Percentiles rank a stretch among this genome's conserved stretches.
These are phyloP conservation scores for Clarias laeviceps DNA, from an alignment of 2,797 vertebrate species.

Conservation along the genomic window DNA sequence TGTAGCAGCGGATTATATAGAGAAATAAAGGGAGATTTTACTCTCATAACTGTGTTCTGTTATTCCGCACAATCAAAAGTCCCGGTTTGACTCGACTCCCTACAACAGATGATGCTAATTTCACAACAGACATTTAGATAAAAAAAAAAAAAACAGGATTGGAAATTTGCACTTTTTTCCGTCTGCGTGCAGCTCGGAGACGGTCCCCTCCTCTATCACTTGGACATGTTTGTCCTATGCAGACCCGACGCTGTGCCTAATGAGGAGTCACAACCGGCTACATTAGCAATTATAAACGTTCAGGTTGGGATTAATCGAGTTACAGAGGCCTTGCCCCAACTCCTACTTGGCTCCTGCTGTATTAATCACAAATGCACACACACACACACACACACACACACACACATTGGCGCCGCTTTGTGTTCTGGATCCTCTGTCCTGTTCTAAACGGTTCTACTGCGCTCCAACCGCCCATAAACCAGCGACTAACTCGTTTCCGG, in stretches of 20 bases:
- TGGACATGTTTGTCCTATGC: conserved; percentile 29
- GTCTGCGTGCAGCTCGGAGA: conserved; percentile 10
- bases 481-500: conserved; percentile 71
- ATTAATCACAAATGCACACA: conserved; percentile 37
- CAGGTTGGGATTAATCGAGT: conserved; percentile 78
- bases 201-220: conserved; percentile 48
- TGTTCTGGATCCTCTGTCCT: conserved; percentile 54
- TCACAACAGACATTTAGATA: not conserved
- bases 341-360: conserved; percentile 38
- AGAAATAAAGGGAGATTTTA: no score
- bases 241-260: conserved; percentile 64
- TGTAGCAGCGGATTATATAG: no score
- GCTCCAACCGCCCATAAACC: conserved; percentile 28
- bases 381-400: not conserved
- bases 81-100: no score
- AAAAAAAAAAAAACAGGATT: not conserved
- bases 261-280: conserved; percentile 71
- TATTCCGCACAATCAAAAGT: no score
- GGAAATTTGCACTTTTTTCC: not conserved
- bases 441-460: conserved; percentile 69
- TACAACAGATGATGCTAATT: not conserved
- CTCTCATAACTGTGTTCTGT: no score
- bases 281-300: conserved; percentile 75
- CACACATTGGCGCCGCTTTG: conserved; percentile 16
- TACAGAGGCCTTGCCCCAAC: conserved; percentile 62